Conservation (phyloP, 2,797 vertebrate species). For the Uromys caudimaculatus region DNA sequence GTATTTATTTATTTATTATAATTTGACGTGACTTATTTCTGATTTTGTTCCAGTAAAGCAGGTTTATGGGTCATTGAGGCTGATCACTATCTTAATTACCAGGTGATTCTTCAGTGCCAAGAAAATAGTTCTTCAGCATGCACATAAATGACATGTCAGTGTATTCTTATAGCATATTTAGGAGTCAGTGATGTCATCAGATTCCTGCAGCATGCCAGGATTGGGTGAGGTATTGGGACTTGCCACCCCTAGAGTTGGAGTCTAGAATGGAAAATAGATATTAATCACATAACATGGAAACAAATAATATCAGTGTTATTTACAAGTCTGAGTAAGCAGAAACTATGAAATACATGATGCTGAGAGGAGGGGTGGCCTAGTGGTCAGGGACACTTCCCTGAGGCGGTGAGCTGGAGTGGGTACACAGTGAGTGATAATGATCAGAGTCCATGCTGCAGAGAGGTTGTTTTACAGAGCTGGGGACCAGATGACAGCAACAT, state of each 20-base stretch:
- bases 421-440: background rate
- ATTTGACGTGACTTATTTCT: constrained; percentile 82
- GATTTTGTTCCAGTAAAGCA: constrained; percentile 82
- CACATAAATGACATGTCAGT: background rate
- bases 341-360: background rate
- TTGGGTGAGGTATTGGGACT: constrained; percentile 45
- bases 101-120: background rate
- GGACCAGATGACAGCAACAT: background rate
- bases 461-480: background rate
- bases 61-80: constrained; percentile 79
- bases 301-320: background rate
- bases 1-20: constrained; percentile 84
- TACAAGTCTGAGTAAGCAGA: background rate
- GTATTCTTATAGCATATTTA: background rate
- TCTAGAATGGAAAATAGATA: constrained; percentile 40
- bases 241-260: background rate
- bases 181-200: background rate
- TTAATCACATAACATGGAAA: background rate
- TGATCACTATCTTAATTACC: constrained; percentile 76
- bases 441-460: background rate
- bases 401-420: background rate
- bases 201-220: background rate
- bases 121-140: background rate
- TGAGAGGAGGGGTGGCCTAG: background rate
- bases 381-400: background rate